Evolutionary conservation across 1,140 invertebrate species (phyloP).

Genomic region (Leptopilina clavipes): DNA sequence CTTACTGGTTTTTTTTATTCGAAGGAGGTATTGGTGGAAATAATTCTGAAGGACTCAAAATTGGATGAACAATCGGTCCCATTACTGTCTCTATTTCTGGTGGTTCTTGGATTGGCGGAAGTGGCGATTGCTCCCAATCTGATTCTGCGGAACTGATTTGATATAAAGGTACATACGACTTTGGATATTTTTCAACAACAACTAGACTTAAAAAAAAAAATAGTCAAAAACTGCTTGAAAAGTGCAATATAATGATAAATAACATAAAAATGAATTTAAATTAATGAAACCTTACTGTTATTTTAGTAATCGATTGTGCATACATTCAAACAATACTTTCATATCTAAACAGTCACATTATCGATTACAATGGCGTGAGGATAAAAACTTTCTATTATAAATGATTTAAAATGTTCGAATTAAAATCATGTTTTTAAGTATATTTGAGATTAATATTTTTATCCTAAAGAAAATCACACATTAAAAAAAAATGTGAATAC

Average conservation of each 20-base stretch:
- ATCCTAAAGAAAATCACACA: too few species aligned
- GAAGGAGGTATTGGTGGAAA: constrained; percentile 64
- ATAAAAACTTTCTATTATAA: neutral
- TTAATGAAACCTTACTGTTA: neutral
- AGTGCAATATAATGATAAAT: too few species aligned
- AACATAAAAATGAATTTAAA: neutral
- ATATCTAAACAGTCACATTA: neutral
- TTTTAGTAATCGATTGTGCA: neutral
- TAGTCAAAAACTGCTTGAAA: too few species aligned
- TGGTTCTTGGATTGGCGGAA: constrained; percentile 65
- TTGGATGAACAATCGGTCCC: constrained; percentile 63
- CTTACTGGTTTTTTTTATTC: constrained; percentile 55
- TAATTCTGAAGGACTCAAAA: constrained; percentile 61
- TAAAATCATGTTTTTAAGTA: neutral
- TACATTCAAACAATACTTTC: constrained; percentile 7
- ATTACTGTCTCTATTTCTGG: constrained; percentile 62
- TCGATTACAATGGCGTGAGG: constrained; percentile 2
- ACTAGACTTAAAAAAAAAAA: neutral
- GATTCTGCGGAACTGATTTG: constrained; percentile 63
- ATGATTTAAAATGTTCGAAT: neutral
- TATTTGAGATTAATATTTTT: neutral
- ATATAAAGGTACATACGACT: constrained; percentile 9
- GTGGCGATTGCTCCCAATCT: constrained; percentile 64
- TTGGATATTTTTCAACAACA: neutral
- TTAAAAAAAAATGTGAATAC: neutral